A percentile compares a stretch with the other conserved stretches of the same genome.
phyloP scores from a whole-genome alignment of 2,888 invertebrate species.

The Calameuta filiformis region DNA sequence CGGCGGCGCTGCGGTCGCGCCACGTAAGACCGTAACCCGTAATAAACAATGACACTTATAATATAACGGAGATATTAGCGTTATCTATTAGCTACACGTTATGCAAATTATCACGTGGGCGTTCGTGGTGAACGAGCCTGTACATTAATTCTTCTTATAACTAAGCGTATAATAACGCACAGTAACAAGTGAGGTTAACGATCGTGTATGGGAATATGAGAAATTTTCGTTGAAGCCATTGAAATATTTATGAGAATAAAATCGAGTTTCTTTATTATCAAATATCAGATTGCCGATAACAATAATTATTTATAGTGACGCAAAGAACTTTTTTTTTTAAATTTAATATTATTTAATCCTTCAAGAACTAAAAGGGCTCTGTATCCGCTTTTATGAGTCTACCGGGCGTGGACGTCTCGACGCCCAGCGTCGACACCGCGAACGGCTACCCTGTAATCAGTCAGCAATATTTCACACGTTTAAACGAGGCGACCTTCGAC shows the following conservation, averaged over 20 bases:
- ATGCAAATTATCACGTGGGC: constrained; percentile 42
- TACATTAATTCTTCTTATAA: background rate
- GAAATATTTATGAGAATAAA: no score
- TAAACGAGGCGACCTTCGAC: constrained; percentile 19
- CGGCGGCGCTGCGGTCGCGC: background rate
- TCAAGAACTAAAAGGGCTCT: no score
- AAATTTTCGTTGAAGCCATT: no score
- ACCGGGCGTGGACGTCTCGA: background rate
- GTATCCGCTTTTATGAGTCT: background rate
- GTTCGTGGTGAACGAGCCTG: constrained; percentile 15
- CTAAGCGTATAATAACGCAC: background rate
- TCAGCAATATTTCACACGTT: constrained; percentile 47
- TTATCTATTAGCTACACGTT: constrained; percentile 8
- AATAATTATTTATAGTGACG: background rate
- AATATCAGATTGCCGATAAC: background rate
- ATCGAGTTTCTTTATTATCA: no score
- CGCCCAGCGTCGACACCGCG: background rate
- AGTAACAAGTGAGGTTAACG: background rate
- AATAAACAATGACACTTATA: constrained; percentile 8
- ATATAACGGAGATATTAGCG: constrained; percentile 2
- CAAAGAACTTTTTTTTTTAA: background rate
- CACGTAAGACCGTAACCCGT: background rate
- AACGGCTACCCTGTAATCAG: constrained; percentile 39
- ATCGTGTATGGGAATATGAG: background rate
- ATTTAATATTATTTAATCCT: background rate